phyloP scores from a whole-genome alignment of 2,888 invertebrate genomes.

The Scrobipalpa costella region DNA sequence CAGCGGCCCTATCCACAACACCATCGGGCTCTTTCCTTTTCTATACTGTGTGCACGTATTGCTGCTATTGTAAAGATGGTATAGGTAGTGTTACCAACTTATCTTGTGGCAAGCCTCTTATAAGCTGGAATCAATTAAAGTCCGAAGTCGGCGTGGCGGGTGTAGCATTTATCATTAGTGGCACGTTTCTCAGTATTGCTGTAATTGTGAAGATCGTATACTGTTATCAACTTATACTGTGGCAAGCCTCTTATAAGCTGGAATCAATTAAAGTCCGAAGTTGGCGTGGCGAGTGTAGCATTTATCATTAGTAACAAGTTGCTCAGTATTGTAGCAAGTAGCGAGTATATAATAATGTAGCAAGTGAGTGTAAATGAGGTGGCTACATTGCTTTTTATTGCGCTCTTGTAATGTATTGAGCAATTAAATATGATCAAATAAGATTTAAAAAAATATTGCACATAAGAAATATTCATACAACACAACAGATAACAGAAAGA shows the following conservation, averaged over 20 bases:
- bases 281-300: conserved; percentile 2
- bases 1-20: too few species aligned
- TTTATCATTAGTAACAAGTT: background rate
- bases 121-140: conserved; percentile 13
- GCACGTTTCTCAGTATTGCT: background rate
- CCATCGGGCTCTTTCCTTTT: too few species aligned
- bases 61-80: too few species aligned
- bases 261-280: conserved; percentile 14
- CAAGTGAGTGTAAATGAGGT: conserved; percentile 3
- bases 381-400: conserved; percentile 2
- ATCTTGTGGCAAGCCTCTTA: background rate
- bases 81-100: too few species aligned
- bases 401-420: background rate
- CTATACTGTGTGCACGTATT: too few species aligned
- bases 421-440: background rate
- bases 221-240: too few species aligned
- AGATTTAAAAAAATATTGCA: too few species aligned
- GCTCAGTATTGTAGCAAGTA: background rate
- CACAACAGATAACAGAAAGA: too few species aligned
- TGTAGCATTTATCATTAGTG: conserved; percentile 9
- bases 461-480: too few species aligned
- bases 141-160: conserved; percentile 1
- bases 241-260: background rate
- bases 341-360: background rate
- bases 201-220: too few species aligned